Evolutionary conservation across 2,888 invertebrate genomes (phyloP), one percentile per base, ranked within the genome.

Genomic region (Spodoptera picta): DNA sequence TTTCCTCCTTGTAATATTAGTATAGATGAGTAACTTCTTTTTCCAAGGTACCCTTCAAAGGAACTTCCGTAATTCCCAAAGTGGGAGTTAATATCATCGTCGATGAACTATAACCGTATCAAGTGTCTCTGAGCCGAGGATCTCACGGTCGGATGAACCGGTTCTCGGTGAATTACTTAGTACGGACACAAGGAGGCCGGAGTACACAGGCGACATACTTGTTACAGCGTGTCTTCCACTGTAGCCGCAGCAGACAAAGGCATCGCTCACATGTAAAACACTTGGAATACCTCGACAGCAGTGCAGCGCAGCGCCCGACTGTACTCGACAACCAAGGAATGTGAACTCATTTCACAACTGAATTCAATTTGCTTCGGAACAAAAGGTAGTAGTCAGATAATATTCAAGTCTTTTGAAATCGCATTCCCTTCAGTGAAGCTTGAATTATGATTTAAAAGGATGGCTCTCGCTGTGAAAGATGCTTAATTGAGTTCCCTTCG

Each of bases 371-470:
- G 49, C 52, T 64, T 51, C 58, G 63, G 72, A 72, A 77, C 69
- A 78, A 71, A 75, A 60, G 68, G 68, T 55, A 44, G 63, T 41
- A 54, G 47, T 24, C 61, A 55, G 66, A 69, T 65, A 69, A 69
- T 75, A 79, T 75, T 72, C 79, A 72, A 75, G 75, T 60, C 67
- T 65, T 71, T 75, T 65, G 59, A 60, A 65, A 60, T 63, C 56
- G 51, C 36, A 50, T 62, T 65, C 60, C 47, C 59, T 53, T 59
- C 42, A 69, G 50, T 54, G 43, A 12, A 44, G 42, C 4, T 36
- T 49, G 54, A 65, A 60, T 70, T 63, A 58, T 69, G 59, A 59
- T 70, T 75, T 53, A 68, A 70, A 61, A 60, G 56, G 54, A 63
- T 10, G 53, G 55, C 43, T 46, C 23, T 55, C 27, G 54, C 75